phyloP scores from a whole-genome alignment of 30 jellyfish, hydroid and myxozoan genomes.

The Turritopsis rubra region DNA sequence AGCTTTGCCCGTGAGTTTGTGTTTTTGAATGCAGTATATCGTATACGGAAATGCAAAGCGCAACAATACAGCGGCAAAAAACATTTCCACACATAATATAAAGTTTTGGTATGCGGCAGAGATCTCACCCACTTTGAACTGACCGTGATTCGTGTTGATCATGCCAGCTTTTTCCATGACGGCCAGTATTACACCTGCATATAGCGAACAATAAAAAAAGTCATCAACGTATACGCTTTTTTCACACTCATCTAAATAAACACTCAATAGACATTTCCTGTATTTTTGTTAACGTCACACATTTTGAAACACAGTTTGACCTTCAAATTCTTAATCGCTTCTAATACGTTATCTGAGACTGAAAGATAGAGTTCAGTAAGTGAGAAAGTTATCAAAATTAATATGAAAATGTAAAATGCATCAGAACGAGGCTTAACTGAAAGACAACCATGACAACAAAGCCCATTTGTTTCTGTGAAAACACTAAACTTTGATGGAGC shows the following conservation, averaged over 20 bases:
- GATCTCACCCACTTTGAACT: slow-evolving; percentile 48
- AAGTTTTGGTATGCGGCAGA: slow-evolving; percentile 94
- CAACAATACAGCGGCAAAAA: slow-evolving; percentile 78
- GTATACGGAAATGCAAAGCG: slow-evolving; percentile 82
- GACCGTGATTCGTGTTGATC: slow-evolving; percentile 40
- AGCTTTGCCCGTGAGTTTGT: slow-evolving; percentile 44
- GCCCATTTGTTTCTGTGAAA: too few species aligned
- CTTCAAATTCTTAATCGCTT: too few species aligned
- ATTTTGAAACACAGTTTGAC: too few species aligned
- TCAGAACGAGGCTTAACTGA: too few species aligned
- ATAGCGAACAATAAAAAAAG: background rate
- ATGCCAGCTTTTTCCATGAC: slow-evolving; percentile 75
- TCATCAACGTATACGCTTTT: too few species aligned
- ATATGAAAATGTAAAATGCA: too few species aligned
- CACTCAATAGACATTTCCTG: background rate
- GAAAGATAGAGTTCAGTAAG: too few species aligned
- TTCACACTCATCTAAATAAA: background rate
- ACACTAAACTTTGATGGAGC: too few species aligned
- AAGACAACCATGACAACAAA: too few species aligned
- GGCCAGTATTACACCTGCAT: slow-evolving; percentile 74
- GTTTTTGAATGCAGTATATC: slow-evolving; percentile 60
- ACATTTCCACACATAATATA: slow-evolving; percentile 86
- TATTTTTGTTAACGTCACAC: too few species aligned
- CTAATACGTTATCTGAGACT: too few species aligned
- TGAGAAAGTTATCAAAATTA: too few species aligned